phyloP scores from a whole-genome alignment of 2,797 vertebrate species.

The Sorex maritimensis region DNA sequence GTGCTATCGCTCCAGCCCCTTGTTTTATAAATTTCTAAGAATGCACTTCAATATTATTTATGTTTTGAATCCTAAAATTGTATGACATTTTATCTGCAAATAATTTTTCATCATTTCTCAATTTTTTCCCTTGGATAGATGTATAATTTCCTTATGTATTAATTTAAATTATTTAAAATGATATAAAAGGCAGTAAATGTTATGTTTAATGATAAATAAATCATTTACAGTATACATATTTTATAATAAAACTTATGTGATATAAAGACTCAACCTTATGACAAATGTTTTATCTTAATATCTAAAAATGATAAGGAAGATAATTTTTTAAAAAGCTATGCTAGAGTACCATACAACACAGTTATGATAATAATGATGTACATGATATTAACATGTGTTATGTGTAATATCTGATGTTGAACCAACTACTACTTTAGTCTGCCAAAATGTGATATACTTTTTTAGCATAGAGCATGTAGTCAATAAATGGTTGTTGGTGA shows the following conservation, averaged over 20 bases:
- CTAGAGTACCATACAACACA: not conserved
- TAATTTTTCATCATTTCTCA: not conserved
- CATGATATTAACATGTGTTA: not conserved
- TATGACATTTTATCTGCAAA: not conserved
- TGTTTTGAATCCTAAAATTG: not conserved
- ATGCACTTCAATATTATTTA: constrained; percentile 6
- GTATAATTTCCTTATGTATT: not conserved
- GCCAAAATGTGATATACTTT: not conserved
- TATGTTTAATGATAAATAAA: not conserved
- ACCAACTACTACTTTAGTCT: not conserved
- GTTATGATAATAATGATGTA: not conserved
- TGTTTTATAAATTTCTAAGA: not conserved
- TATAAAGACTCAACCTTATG: not conserved
- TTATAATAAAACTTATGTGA: not conserved
- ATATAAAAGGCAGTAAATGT: not conserved
- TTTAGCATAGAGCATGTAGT: not conserved
- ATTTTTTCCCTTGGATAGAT: not conserved
- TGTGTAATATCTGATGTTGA: not conserved
- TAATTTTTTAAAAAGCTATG: not conserved
- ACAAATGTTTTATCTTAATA: constrained; percentile 19
- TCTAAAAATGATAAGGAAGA: not conserved
- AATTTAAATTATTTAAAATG: not conserved
- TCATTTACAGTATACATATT: not conserved
- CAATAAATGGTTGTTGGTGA: not conserved
- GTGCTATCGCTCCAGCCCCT: too few species aligned